Evolutionary conservation across 2,797 vertebrate species (phyloP).

Genomic region (Halcyon chelicuti): DNA sequence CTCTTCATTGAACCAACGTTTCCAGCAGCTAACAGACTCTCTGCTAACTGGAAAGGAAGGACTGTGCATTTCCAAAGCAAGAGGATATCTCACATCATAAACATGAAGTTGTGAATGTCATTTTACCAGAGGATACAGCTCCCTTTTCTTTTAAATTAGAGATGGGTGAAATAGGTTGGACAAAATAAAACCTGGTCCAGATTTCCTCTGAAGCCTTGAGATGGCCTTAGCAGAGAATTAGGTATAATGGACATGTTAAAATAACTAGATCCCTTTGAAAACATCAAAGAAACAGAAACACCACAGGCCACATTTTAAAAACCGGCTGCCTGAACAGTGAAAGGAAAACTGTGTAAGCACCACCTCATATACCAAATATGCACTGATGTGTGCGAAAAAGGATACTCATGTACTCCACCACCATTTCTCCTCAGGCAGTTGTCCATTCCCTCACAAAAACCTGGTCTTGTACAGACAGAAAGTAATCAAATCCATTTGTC

Average conservation of each 20-base stretch:
- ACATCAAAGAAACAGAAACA: slow-evolving; percentile 63
- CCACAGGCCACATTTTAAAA: slow-evolving; percentile 45
- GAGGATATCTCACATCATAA: slow-evolving; percentile 34
- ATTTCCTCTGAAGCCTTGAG: slow-evolving; percentile 15
- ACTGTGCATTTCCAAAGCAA: background rate
- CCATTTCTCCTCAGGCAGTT: slow-evolving; percentile 54
- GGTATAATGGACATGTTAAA: slow-evolving; percentile 22
- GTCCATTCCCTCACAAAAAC: slow-evolving; percentile 25
- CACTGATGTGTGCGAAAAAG: slow-evolving; percentile 55
- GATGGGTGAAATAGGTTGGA: background rate
- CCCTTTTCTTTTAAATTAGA: background rate
- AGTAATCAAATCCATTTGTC: slow-evolving; percentile 56
- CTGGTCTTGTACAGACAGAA: background rate
- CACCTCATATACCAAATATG: slow-evolving; percentile 69
- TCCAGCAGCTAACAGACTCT: background rate
- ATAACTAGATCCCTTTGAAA: slow-evolving; percentile 30
- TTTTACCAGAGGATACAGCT: background rate
- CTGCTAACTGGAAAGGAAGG: background rate
- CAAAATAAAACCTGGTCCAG: background rate
- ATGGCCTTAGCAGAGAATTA: slow-evolving; percentile 32
- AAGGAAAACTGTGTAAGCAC: slow-evolving; percentile 53
- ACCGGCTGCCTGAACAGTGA: slow-evolving; percentile 26
- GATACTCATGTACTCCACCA: slow-evolving; percentile 12
- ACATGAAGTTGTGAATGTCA: background rate
- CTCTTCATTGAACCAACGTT: background rate